These are phyloP conservation scores for Paramormyrops kingsleyae DNA, from an alignment of 2,113 vertebrate genomes.

Conservation along the genomic window DNA sequence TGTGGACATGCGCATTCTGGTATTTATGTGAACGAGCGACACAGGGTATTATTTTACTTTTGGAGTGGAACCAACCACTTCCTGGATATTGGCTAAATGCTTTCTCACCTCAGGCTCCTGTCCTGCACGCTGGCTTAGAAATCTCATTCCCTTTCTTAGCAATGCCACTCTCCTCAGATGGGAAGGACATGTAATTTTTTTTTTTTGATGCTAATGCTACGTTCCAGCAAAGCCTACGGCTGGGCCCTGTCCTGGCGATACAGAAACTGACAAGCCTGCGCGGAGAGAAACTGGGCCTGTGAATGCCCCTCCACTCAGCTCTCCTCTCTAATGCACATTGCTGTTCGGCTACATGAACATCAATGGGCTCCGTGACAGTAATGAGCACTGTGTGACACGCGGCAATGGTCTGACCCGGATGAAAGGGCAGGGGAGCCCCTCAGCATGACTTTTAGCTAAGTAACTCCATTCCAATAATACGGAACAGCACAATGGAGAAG, in stretches of 20 bases:
- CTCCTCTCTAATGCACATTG: slow-evolving; percentile 1
- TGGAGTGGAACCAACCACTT: background rate
- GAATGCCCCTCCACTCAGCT: background rate
- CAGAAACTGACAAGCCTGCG: background rate
- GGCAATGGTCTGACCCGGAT: background rate
- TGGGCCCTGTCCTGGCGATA: no score
- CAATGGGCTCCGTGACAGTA: background rate
- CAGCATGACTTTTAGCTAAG: slow-evolving; percentile 5
- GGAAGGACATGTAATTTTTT: background rate
- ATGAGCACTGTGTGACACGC: background rate
- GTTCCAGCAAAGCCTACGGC: background rate
- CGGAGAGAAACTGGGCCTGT: background rate
- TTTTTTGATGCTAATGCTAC: background rate
- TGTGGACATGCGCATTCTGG: background rate
- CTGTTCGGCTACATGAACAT: background rate
- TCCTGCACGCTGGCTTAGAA: background rate
- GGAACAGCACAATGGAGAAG: background rate
- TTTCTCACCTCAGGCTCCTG: background rate
- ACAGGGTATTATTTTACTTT: background rate
- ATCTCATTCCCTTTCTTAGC: background rate
- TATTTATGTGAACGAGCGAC: background rate
- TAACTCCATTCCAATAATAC: background rate
- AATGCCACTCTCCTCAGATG: no score
- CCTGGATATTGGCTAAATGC: background rate
- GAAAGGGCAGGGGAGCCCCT: background rate